These are phyloP conservation scores for Dysidea cf. avara DNA, from an alignment of 37 sponge, comb jelly and placozoan species.

Conservation along the genomic window DNA sequence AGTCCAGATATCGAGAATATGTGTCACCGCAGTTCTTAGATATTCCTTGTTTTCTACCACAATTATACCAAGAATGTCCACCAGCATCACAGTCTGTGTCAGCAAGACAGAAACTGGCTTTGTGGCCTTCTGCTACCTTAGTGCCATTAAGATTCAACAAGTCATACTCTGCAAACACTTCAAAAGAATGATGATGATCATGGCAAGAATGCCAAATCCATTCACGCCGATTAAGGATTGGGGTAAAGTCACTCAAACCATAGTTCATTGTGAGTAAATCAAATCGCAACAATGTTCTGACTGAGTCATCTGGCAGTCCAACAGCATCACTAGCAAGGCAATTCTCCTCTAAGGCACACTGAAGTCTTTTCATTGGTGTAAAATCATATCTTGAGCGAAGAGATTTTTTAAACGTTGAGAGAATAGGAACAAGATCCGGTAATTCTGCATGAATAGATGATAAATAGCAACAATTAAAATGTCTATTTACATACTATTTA, in stretches of 20 bases:
- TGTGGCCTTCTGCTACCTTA: conserved; percentile 61
- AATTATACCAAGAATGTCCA: background rate
- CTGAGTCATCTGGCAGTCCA: background rate
- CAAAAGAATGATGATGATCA: conserved; percentile 68
- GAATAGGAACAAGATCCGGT: conserved; percentile 82
- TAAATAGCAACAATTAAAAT: too few relatives aligned
- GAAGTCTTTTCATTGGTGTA: too few relatives aligned
- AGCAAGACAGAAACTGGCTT: conserved; percentile 74
- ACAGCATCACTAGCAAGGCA: conserved; percentile 39
- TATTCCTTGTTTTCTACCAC: conserved; percentile 55
- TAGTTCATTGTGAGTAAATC: conserved; percentile 46
- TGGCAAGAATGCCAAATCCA: conserved; percentile 77
- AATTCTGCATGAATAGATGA: too few relatives aligned
- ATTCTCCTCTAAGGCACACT: conserved; percentile 79
- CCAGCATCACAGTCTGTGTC: conserved; percentile 43
- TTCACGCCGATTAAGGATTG: background rate
- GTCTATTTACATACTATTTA: too few relatives aligned
- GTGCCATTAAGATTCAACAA: conserved; percentile 27
- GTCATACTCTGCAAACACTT: conserved; percentile 44
- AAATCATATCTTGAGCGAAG: conserved; percentile 16
- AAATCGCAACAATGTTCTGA: conserved; percentile 49
- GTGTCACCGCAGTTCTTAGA: conserved; percentile 61
- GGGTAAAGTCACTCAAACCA: conserved; percentile 49
- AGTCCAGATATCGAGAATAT: too few relatives aligned
- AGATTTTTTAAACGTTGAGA: conserved; percentile 23